These are phyloP conservation scores for Polymixis lichenea DNA, from an alignment of 2,888 invertebrate genomes.

Conservation along the genomic window DNA sequence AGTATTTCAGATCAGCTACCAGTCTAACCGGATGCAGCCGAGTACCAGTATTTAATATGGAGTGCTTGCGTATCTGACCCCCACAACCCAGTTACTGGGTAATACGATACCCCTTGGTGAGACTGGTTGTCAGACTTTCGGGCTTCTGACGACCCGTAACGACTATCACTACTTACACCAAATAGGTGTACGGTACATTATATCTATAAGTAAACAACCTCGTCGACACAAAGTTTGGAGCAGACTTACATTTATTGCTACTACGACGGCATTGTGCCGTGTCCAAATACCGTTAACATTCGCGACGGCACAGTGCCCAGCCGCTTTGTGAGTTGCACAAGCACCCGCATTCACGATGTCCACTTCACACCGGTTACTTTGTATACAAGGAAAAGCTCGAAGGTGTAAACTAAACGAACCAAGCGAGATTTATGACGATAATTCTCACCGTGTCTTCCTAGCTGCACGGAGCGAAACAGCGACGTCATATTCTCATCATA, in stretches of 20 bases:
- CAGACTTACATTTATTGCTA: conserved; percentile 30
- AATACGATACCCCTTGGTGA: too few relatives aligned
- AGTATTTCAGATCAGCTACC: too few relatives aligned
- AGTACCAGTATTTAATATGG: too few relatives aligned
- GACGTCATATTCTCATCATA: conserved; percentile 7
- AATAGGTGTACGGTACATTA: too few relatives aligned
- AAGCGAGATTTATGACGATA: not conserved
- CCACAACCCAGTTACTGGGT: too few relatives aligned
- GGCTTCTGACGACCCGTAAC: too few relatives aligned
- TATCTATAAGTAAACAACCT: not conserved
- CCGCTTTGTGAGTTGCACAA: conserved; percentile 33
- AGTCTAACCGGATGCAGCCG: too few relatives aligned
- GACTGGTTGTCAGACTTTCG: too few relatives aligned
- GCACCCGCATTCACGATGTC: conserved; percentile 28
- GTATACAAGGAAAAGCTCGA: conserved; percentile 9
- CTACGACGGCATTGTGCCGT: conserved; percentile 19
- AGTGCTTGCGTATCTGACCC: too few relatives aligned
- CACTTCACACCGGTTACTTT: conserved; percentile 29
- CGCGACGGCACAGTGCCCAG: conserved; percentile 34
- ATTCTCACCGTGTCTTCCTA: not conserved
- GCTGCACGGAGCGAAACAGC: not conserved
- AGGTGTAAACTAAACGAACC: conserved; percentile 16
- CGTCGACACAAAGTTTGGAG: conserved; percentile 14
- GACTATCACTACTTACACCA: too few relatives aligned
- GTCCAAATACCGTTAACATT: conserved; percentile 46